A percentile compares a stretch with the other conserved stretches of the same genome.
phyloP scores from a whole-genome alignment of 2,888 invertebrate genomes.

The Pollenia angustigena region DNA sequence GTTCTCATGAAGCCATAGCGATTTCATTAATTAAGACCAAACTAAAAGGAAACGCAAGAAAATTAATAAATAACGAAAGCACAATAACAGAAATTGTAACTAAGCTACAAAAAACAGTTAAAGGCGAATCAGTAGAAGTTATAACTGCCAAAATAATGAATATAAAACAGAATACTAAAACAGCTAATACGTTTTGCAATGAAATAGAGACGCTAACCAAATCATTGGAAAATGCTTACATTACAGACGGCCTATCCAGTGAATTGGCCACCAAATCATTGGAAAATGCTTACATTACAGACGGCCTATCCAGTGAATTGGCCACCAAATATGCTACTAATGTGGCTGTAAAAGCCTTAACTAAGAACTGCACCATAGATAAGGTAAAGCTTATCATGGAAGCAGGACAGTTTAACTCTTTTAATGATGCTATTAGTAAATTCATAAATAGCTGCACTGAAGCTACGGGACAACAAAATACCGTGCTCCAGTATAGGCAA shows the following conservation, averaged over 20 bases:
- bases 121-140: too few relatives aligned
- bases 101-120: neutral
- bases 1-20: neutral
- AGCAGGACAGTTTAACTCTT: constrained; percentile 51
- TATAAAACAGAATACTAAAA: too few relatives aligned
- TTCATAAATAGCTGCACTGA: constrained; percentile 64
- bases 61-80: neutral
- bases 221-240: too few relatives aligned
- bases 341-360: neutral
- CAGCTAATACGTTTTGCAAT: too few relatives aligned
- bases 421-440: constrained; percentile 56
- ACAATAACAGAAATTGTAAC: neutral
- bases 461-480: constrained; percentile 50
- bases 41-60: constrained; percentile 15
- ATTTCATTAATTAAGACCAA: constrained; percentile 4
- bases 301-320: too few relatives aligned
- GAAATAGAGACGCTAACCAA: too few relatives aligned
- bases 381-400: constrained; percentile 18
- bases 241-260: too few relatives aligned
- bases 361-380: neutral
- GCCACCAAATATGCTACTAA: too few relatives aligned
- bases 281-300: too few relatives aligned
- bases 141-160: too few relatives aligned
- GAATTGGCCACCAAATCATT: too few relatives aligned
- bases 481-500: constrained; percentile 31